Base-by-base conservation (phyloP, 2,888 invertebrate genomes). In the Dendrolimus pini region DNA sequence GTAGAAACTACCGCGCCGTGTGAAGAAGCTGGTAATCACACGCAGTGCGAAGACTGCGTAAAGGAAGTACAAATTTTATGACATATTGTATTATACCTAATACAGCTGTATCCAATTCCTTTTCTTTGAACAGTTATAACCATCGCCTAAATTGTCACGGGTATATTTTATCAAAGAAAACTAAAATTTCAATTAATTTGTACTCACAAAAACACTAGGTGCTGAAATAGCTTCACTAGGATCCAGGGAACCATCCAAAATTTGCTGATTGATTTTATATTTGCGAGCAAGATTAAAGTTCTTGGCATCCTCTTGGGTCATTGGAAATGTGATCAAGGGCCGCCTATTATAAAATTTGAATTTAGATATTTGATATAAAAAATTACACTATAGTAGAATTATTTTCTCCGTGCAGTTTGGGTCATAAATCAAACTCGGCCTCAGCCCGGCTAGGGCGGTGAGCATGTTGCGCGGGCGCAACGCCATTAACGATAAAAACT, bases 201-300 rank as follows among this genome's bases (percentile, higher is more conserved):
- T 62, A 82, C 89, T 78, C 70, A 90, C 90, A 65, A 89, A 88
- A 53, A 89, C 83, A 68, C 87, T 85, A 3, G 87, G 88, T 7
- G 85, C 83, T 12, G 77, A 71, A 59, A 90, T 82, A 7, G 89
- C 85, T 63, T 81, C 83, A 56, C 77, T 72, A 1, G 75, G 65
- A 56, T 89, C 85, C 9, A 89, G 68, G 52, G 72, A 77, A 0
- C 90, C 90, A 57, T 90, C 90, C 18, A 90, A 70, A 42, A 90
- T 88, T 64, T 86, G 85, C 62, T 89, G 89, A 66, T 90, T 90
- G 53, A 82, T 82, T 66, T 90, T 89, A 56, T 71, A 69, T 62
- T 89, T 90, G 30, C 83, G 75, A 1, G 77, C 82, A 63, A 88
- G 58, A 60, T 84, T 89, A 68, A 89, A 89, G 67, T 88, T 68